A percentile compares a stretch with the other conserved stretches of the same genome.
These are phyloP conservation scores for Epinephelus malabaricus DNA, from an alignment of 2,797 vertebrate genomes.

Conservation along the genomic window DNA sequence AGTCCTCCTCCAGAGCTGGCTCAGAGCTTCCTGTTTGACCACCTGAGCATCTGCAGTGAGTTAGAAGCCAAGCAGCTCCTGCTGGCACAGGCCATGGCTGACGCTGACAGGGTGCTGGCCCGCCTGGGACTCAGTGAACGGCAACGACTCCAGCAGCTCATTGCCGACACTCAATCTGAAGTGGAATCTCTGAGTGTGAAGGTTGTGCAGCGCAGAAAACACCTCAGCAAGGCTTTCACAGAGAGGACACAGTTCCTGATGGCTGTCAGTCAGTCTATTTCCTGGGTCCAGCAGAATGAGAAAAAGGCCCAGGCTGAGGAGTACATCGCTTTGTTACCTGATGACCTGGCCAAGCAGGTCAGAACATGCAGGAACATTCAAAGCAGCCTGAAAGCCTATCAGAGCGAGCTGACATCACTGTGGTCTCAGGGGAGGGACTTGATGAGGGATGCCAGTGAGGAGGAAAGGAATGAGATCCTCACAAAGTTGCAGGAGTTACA, in stretches of 20 bases:
- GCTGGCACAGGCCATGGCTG: constrained; percentile 88
- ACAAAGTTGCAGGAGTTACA: constrained; percentile 94
- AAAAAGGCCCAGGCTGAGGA: constrained; percentile 92
- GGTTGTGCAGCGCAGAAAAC: constrained; percentile 91
- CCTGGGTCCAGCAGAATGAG: constrained; percentile 95
- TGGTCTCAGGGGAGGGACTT: constrained; percentile 95
- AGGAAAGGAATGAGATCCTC: constrained; percentile 92
- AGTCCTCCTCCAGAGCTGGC: constrained; percentile 94
- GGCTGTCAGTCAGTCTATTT: constrained; percentile 91
- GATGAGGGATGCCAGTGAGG: constrained; percentile 93
- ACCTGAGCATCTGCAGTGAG: constrained; percentile 94
- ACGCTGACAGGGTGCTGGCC: constrained; percentile 91
- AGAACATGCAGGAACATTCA: constrained; percentile 91
- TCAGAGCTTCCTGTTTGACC: constrained; percentile 94
- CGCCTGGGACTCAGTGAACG: constrained; percentile 94
- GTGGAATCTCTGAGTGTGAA: constrained; percentile 90
- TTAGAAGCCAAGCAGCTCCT: constrained; percentile 94
- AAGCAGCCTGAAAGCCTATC: constrained; percentile 93
- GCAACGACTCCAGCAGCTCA: constrained; percentile 90
- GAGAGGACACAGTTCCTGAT: constrained; percentile 96
- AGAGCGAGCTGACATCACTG: constrained; percentile 91
- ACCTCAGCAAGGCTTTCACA: constrained; percentile 95
- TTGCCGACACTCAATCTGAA: constrained; percentile 89
- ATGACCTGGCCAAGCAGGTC: constrained; percentile 94
- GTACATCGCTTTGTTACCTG: constrained; percentile 92